Evolutionary conservation across 2,113 vertebrate species (phyloP).

Genomic region (Phylloscopus whistleri): DNA sequence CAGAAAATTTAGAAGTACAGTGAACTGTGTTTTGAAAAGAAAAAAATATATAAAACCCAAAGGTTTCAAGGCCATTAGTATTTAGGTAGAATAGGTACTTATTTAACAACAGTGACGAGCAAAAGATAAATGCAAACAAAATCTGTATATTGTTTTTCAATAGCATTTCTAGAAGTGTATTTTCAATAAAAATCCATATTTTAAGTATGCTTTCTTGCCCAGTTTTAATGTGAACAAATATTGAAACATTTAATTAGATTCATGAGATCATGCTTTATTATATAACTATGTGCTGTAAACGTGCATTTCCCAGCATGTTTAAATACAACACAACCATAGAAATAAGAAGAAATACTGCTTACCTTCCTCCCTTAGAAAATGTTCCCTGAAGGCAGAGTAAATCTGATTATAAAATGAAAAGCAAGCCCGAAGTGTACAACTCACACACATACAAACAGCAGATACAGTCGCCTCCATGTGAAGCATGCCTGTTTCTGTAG

Average conservation of each 20-base stretch:
- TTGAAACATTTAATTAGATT: background rate
- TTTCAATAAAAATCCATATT: background rate
- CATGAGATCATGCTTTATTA: background rate
- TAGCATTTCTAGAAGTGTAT: background rate
- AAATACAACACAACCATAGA: background rate
- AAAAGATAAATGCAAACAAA: background rate
- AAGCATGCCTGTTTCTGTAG: background rate
- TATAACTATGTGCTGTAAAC: background rate
- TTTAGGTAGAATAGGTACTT: background rate
- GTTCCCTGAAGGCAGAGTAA: background rate
- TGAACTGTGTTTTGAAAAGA: background rate
- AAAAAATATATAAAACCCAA: background rate
- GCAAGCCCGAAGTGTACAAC: background rate
- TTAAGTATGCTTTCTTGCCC: background rate
- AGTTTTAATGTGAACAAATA: background rate
- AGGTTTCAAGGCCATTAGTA: background rate
- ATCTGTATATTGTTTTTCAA: background rate
- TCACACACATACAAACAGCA: background rate
- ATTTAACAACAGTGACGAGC: background rate
- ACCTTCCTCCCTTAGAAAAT: conserved; percentile 40
- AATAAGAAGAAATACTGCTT: conserved; percentile 50
- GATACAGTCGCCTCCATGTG: background rate
- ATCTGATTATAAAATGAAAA: conserved; percentile 6
- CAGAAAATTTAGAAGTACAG: background rate
- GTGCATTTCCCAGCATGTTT: background rate